A percentile compares a stretch with the other conserved stretches of the same genome.
Conservation (phyloP, 2,888 invertebrate genomes). For the Cremastobaeus sp. region DNA sequence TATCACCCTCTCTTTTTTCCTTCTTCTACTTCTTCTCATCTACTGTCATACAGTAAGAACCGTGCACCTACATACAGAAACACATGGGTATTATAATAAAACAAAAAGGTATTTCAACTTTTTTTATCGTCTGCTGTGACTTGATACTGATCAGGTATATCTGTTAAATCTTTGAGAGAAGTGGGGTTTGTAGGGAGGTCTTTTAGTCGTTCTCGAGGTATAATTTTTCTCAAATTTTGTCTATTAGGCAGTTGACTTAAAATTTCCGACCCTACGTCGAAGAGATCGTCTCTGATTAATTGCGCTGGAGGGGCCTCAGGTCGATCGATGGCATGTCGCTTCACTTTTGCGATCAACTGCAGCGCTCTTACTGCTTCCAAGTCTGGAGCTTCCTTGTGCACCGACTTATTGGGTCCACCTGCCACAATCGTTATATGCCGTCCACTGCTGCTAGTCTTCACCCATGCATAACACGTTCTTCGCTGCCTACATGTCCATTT, state of each 20-base stretch:
- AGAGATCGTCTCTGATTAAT: not conserved
- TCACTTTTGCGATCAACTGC: not conserved
- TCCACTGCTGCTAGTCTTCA: not conserved
- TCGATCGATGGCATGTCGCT: not conserved
- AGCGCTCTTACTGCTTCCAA: not conserved
- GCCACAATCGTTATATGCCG: not conserved
- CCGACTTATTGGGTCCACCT: not conserved
- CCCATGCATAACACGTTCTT: not conserved
- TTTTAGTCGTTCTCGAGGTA: not conserved
- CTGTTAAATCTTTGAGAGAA: not conserved
- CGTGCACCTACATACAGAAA: too few relatives aligned
- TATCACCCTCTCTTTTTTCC: too few relatives aligned
- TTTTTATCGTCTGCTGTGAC: too few relatives aligned
- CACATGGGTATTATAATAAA: too few relatives aligned
- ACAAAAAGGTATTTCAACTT: too few relatives aligned
- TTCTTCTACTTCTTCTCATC: too few relatives aligned
- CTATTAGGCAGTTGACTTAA: not conserved
- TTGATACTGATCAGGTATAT: too few relatives aligned
- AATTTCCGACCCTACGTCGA: not conserved
- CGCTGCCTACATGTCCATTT: not conserved
- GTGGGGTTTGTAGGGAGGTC: not conserved
- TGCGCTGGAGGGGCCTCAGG: not conserved
- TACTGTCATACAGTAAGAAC: too few relatives aligned
- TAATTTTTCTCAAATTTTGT: not conserved
- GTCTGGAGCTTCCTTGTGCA: not conserved